phyloP scores from a whole-genome alignment of 2,888 invertebrate genomes.

The Drosophila anceps region DNA sequence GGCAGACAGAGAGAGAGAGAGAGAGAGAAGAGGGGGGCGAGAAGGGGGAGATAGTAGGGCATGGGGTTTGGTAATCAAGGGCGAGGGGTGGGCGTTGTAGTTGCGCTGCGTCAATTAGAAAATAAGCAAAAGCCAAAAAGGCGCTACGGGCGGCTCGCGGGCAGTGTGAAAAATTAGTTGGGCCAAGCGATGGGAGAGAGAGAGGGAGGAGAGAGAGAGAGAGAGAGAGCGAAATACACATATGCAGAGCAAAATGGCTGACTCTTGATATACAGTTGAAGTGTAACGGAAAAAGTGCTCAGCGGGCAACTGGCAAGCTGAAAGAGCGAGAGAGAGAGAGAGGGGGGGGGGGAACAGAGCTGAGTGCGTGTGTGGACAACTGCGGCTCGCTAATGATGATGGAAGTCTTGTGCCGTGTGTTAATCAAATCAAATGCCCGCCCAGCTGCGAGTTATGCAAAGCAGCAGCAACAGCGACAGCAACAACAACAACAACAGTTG shows the following conservation, averaged over 20 bases:
- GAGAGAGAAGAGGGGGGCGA: neutral
- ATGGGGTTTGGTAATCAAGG: neutral
- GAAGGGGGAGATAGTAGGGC: neutral
- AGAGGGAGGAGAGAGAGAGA: neutral
- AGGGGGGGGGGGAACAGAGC: neutral
- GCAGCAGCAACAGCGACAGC: conserved; percentile 45
- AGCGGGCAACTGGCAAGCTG: conserved; percentile 25
- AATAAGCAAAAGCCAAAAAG: conserved; percentile 12
- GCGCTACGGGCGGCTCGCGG: neutral
- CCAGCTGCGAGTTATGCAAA: conserved; percentile 63
- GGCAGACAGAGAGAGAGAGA: neutral
- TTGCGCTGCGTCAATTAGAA: conserved; percentile 8
- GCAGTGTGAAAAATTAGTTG: conserved; percentile 61
- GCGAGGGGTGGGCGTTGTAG: neutral
- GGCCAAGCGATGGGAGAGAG: conserved; percentile 15
- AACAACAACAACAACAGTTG: conserved; percentile 10
- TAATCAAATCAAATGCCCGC: conserved; percentile 69
- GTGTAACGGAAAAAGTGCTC: conserved; percentile 68
- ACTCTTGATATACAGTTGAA: conserved; percentile 71
- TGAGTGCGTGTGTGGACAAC: neutral
- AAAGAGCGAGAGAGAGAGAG: neutral
- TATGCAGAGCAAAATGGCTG: conserved; percentile 37
- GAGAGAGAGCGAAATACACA: neutral
- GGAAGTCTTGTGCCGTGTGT: conserved; percentile 68
- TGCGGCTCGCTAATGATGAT: conserved; percentile 72